Base-by-base conservation (phyloP, 2,888 invertebrate genomes). In the Blastobasis adustella region DNA sequence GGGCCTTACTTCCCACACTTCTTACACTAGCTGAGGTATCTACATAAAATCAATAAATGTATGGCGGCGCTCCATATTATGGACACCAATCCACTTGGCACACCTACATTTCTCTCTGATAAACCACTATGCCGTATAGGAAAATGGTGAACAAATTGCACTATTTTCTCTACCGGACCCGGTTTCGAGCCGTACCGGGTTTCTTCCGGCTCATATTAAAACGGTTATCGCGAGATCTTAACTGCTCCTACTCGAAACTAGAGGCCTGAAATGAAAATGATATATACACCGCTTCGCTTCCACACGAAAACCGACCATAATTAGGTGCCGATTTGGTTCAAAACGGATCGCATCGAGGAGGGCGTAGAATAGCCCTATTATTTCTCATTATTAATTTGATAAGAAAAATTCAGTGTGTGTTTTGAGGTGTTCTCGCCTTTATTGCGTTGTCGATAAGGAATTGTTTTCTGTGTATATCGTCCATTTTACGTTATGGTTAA, bases 161-260 rank as follows among this genome's bases (percentile, higher is more conserved):
- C 71, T 71, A 76, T 81, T 80, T 82, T 78, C 75, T 65, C 73
- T 68, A 72, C 69, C 67, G 61, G 67, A 64, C 42, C 68, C 63
- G 23, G 65, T 71, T 63, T 69, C 68, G 54, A 71, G 68, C 76
- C 71, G 65, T 64, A 70, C 69, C 67, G 60, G 60, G 63, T 68
- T 67, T 70, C 76, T 87, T 86, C 87, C 87, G 87, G 78, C 85
- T 86, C 82, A 79, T 87, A 88, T 87, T 86, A 87, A 86, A 83
- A 79, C 75, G 62, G 73, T 81, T 87, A 88, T 88, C 87, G 82
- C 59, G 58, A 73, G 71, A 87, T 88, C 87, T 87, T 82, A 87
- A 87, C 87, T 82, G 69, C 83, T 77, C 70, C 71, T 82, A 82
- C 84, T 87, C 76, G 73, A 87, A 87, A 85, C 83, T 85, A 79